Evolutionary conservation across 1,140 invertebrate genomes (phyloP), one percentile per base, ranked within the genome.

Genomic region (Drosophila punjabiensis): DNA sequence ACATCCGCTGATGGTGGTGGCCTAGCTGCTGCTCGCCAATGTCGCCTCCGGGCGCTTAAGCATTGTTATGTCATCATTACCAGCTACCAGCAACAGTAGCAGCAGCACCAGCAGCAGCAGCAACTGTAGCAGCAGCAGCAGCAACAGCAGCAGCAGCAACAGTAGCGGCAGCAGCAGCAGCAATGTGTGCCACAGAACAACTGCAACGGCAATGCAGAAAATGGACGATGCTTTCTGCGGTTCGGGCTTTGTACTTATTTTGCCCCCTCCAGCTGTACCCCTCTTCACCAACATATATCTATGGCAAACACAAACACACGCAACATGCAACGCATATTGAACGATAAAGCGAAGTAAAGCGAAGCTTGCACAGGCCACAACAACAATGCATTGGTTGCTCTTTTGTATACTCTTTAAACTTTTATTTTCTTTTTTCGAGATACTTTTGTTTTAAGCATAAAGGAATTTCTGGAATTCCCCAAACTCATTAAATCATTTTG

Each of bases 1-100:
- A 79, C 81, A 88, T 89, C 81, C 84, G 86, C 69, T 79, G 63
- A 41, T 64, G 63, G 41, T 73, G 48, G 55, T 56, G 55, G 55
- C 55, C 55, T 56, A 56, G 55, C 55, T 56, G 55, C 55, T 66
- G 79, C 56, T 41, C 87, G 69, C 67, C 85, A 82, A 76, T 89
- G 81, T 73, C 66, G 84, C 85, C 81, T 68, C 76, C 68, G 85
- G 70, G 86, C 87, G 81, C 87, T 90, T 82, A 76, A 89, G 86
- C 86, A 89, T 89, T 89, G 86, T 90, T 89, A 89, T 90, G 82
- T 89, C 86, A 90, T 89, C 85, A 88, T 88, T 85, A 80, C 85
- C 85, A 89, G 84, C 74, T 64, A 76, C 52, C 63, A 84, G 43
- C 68, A 64, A 63, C 68, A 83, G 37, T 28, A 62, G n/a, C 39